Conservation (phyloP, 2,797 vertebrate species). For the Austrolebias charrua region DNA sequence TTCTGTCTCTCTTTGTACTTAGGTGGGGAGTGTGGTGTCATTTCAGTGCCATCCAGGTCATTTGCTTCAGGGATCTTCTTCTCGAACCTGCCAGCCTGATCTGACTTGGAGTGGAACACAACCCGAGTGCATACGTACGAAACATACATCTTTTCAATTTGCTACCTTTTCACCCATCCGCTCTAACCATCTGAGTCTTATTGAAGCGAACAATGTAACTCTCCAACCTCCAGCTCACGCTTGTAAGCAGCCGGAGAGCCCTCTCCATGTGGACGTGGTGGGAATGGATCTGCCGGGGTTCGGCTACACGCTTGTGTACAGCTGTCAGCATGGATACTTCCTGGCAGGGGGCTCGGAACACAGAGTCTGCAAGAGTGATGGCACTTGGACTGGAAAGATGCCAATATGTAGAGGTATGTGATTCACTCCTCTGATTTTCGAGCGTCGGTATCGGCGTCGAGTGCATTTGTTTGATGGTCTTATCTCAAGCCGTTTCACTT, state of each 20-base stretch:
- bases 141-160: background rate
- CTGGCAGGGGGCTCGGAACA: slow-evolving; percentile 96
- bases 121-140: slow-evolving; percentile 94
- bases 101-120: slow-evolving; percentile 94
- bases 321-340: slow-evolving; percentile 94
- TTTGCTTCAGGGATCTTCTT: slow-evolving; percentile 94
- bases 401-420: slow-evolving; percentile 92
- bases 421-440: background rate
- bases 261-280: slow-evolving; percentile 90
- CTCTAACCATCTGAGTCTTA: slow-evolving; percentile 14
- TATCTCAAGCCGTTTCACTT: background rate
- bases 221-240: slow-evolving; percentile 84
- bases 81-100: slow-evolving; percentile 92
- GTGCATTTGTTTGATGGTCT: slow-evolving; percentile 9
- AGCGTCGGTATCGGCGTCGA: background rate
- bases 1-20: slow-evolving; percentile 10
- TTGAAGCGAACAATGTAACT: slow-evolving; percentile 6
- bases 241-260: slow-evolving; percentile 96
- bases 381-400: slow-evolving; percentile 98
- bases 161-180: background rate
- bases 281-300: slow-evolving; percentile 97
- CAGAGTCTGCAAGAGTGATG: slow-evolving; percentile 92
- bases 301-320: slow-evolving; percentile 96
- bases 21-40: slow-evolving; percentile 92
- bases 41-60: slow-evolving; percentile 98